Conservation (phyloP, 2,797 vertebrate species). For the Thamnophis elegans region DNA sequence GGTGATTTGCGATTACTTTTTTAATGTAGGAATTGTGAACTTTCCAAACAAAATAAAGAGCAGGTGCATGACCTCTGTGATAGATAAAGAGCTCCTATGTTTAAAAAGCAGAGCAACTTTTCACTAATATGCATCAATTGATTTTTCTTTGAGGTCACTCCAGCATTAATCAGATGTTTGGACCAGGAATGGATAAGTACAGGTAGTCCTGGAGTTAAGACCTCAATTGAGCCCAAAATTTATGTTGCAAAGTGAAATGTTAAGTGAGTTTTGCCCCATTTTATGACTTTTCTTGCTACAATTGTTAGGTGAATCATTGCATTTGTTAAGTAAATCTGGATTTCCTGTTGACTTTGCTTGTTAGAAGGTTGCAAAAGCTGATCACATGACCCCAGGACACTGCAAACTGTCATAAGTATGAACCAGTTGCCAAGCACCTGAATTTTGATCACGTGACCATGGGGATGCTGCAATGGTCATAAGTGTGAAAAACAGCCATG, state of each 20-base stretch:
- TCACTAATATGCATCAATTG: neutral
- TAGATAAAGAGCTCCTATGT: fast-evolving
- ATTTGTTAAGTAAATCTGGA: neutral
- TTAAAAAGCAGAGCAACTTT: fast-evolving
- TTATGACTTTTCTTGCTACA: neutral
- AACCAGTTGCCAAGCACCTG: too few relatives aligned
- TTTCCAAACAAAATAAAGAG: neutral
- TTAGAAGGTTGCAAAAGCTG: neutral
- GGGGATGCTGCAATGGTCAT: neutral
- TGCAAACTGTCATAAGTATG: too few relatives aligned
- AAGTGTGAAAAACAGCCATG: neutral
- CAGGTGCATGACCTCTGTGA: neutral
- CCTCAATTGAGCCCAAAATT: neutral
- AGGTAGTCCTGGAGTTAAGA: neutral
- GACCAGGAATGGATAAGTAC: neutral
- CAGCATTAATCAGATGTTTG: neutral
- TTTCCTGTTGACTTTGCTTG: neutral
- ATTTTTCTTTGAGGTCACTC: neutral
- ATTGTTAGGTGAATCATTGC: neutral
- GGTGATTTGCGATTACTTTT: neutral
- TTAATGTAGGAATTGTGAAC: conserved; percentile 15
- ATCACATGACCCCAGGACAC: neutral
- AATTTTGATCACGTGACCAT: neutral
- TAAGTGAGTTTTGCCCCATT: neutral
- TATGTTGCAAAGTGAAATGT: neutral